A percentile compares a stretch with the other conserved stretches of the same genome.
These are phyloP conservation scores for human (Homo sapiens) DNA, from an alignment of 2,113 vertebrate species.

Conservation along the genomic window GRCh38 chr1:65379001-65379500, in stretches of 20 bases:
- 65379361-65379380: neutral
- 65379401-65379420: constrained; percentile 99
- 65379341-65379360: neutral
- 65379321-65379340: neutral
- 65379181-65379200: constrained; percentile 20
- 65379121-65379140: neutral
- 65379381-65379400: constrained; percentile 70
- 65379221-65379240: neutral
- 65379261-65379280: neutral
- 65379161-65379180: constrained; percentile 35
- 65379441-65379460: constrained; percentile 98
- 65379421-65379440: constrained; percentile 94
- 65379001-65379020: neutral
- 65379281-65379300: neutral
- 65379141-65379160: neutral
- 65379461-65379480: constrained; percentile 99
- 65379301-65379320: neutral
- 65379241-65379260: neutral
- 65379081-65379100: constrained; percentile 31
- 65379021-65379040: neutral
- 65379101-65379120: neutral
- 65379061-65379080: constrained; percentile 11
- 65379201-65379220: neutral
- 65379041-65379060: neutral
- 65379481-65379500: constrained; percentile 98